Conservation (phyloP, 2,797 vertebrate species). For the Phoeniculus purpureus region DNA sequence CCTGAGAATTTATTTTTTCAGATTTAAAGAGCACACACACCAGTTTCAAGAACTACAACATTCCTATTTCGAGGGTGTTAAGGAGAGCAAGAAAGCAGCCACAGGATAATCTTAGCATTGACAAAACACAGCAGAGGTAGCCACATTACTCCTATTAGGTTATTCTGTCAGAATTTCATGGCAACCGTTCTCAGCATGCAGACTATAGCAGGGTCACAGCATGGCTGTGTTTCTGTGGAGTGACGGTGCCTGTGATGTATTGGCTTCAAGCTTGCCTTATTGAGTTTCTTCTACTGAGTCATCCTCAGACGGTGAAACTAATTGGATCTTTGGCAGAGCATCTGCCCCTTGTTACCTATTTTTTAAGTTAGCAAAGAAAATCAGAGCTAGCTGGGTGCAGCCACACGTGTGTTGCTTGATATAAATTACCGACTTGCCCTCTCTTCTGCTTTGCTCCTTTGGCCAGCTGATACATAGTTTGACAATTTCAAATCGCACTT, state of each 20-base stretch:
- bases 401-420: neutral
- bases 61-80: neutral
- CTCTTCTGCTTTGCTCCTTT: neutral
- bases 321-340: neutral
- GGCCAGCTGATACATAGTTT: neutral
- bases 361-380: neutral
- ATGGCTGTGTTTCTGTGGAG: neutral
- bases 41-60: neutral
- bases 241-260: neutral
- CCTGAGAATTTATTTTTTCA: neutral
- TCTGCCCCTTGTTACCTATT: neutral
- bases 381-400: neutral
- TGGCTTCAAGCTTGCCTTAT: conserved; percentile 1
- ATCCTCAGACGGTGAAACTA: neutral
- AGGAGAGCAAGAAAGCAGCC: neutral
- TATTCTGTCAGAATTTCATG: neutral
- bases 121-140: neutral
- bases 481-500: neutral
- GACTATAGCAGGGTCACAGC: neutral
- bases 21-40: neutral
- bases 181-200: neutral
- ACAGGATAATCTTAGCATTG: conserved; percentile 3
- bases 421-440: neutral
- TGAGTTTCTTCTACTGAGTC: conserved; percentile 14
- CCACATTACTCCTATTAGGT: neutral